Percentiles rank a stretch among this genome's conserved stretches.
Evolutionary conservation across 2,888 invertebrate genomes (phyloP).

Genomic region (Acleris laterana): DNA sequence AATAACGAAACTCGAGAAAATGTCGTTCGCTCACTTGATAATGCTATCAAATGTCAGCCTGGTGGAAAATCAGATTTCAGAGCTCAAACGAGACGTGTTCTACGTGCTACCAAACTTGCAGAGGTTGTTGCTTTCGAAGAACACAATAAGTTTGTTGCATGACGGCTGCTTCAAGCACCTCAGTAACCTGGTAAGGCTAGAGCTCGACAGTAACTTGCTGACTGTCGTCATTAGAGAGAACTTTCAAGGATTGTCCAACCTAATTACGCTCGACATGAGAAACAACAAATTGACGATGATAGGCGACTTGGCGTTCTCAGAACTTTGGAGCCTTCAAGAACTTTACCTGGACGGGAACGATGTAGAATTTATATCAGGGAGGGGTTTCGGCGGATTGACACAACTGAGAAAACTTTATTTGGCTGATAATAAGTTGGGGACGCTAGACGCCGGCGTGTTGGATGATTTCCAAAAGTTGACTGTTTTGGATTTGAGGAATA

Average conservation of each 20-base stretch:
- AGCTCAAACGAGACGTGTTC: constrained; percentile 90
- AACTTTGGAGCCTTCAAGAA: constrained; percentile 90
- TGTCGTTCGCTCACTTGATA: constrained; percentile 90
- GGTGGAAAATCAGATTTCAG: constrained; percentile 90
- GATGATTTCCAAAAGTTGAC: constrained; percentile 88
- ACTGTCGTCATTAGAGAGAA: constrained; percentile 90
- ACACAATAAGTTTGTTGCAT: constrained; percentile 92
- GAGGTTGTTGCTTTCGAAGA: constrained; percentile 92
- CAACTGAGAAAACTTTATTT: constrained; percentile 89
- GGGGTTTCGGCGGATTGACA: constrained; percentile 90
- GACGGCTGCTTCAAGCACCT: constrained; percentile 92
- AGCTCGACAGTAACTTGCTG: constrained; percentile 90
- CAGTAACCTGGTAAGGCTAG: constrained; percentile 90
- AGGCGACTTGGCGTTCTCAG: constrained; percentile 92
- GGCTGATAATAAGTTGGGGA: constrained; percentile 89
- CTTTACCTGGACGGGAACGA: constrained; percentile 88
- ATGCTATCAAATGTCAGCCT: constrained; percentile 88
- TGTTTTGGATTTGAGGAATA: constrained; percentile 90
- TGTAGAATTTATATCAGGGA: constrained; percentile 89
- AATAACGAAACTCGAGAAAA: constrained; percentile 87
- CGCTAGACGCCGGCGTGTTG: constrained; percentile 88
- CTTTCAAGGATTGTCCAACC: constrained; percentile 89
- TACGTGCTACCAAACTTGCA: constrained; percentile 89
- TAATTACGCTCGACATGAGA: constrained; percentile 89
- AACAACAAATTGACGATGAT: constrained; percentile 91